Percentiles rank a stretch among this genome's conserved stretches.
Conservation (phyloP, 2,113 vertebrate species). For the Podiceps cristatus region DNA sequence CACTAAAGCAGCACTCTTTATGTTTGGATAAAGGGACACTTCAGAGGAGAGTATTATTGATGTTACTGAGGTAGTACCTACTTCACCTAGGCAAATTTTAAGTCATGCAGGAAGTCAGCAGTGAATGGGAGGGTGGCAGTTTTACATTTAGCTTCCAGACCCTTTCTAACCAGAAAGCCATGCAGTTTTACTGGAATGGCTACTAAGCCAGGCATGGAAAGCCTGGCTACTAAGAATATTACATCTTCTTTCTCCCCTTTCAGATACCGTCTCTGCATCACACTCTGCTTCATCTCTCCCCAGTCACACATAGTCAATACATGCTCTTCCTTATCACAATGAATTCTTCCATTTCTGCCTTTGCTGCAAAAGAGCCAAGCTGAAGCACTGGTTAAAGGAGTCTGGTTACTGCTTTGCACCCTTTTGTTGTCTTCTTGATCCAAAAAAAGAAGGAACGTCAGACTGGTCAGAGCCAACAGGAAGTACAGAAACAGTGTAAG, state of each 20-base stretch:
- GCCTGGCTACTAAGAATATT: neutral
- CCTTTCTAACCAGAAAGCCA: neutral
- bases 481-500: neutral
- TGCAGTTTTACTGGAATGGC: neutral
- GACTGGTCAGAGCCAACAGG: neutral
- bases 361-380: neutral
- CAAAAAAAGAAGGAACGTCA: neutral
- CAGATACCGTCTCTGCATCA: neutral
- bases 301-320: neutral
- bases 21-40: neutral
- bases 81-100: neutral
- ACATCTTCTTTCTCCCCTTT: neutral
- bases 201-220: neutral
- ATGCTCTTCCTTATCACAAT: neutral
- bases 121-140: neutral
- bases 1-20: neutral
- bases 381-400: neutral
- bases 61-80: neutral
- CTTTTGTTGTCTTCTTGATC: neutral
- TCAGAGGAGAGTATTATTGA: neutral
- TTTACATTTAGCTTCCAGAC: neutral
- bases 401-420: neutral
- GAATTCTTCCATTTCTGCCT: neutral
- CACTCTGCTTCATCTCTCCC: neutral
- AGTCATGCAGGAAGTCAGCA: neutral